phyloP scores from a whole-genome alignment of 1,140 invertebrate species.

The Zaprionus ornatus region DNA sequence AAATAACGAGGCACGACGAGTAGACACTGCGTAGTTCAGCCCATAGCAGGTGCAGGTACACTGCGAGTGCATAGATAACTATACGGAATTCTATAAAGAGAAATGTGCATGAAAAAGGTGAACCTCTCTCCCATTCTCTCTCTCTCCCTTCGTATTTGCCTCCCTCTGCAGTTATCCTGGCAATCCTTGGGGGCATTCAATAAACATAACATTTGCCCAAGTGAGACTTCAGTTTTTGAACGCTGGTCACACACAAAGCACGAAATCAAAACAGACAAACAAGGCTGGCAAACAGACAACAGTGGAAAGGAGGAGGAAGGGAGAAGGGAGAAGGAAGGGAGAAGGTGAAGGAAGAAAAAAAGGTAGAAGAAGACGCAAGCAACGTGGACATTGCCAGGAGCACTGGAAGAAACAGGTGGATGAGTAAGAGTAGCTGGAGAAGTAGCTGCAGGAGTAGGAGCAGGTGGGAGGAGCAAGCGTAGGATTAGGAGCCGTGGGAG shows the following conservation, averaged over 20 bases:
- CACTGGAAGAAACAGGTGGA: too few relatives aligned
- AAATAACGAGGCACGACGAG: neutral
- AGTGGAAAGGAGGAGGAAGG: too few relatives aligned
- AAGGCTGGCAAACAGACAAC: conserved; percentile 15
- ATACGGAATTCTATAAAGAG: too few relatives aligned
- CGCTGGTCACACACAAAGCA: conserved; percentile 14
- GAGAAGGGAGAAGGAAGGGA: neutral
- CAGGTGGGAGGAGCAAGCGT: neutral
- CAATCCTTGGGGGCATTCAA: conserved; percentile 57
- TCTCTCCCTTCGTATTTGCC: neutral
- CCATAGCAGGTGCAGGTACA: neutral
- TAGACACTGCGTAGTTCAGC: neutral
- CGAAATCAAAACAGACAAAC: conserved; percentile 46
- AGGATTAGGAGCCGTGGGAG: too few relatives aligned
- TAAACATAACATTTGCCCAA: conserved; percentile 52
- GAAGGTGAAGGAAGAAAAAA: too few relatives aligned
- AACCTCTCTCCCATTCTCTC: neutral
- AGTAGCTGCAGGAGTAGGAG: neutral
- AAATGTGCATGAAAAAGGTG: too few relatives aligned
- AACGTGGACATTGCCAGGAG: too few relatives aligned
- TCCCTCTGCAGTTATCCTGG: neutral
- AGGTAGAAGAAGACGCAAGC: too few relatives aligned
- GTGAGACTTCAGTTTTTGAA: neutral
- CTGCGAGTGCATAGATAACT: neutral
- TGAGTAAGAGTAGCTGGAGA: too few relatives aligned